Conservation (phyloP, 2,888 invertebrate genomes). For the Unio pictorum region DNA sequence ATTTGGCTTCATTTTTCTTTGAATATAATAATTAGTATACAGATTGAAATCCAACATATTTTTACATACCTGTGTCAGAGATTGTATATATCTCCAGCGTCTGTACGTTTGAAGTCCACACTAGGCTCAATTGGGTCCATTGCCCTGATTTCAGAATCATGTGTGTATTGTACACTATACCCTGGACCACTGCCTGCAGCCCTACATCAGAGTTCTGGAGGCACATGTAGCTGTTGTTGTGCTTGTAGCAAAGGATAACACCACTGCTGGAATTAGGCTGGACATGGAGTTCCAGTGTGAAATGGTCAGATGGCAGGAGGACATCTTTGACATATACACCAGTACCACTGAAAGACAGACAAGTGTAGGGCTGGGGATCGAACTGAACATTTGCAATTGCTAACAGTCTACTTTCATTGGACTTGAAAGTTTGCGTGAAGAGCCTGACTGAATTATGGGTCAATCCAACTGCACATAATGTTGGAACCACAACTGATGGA, state of each 20-base stretch:
- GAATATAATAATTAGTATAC: too few species aligned
- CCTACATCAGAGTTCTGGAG: slow-evolving; percentile 23
- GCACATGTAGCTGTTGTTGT: slow-evolving; percentile 20
- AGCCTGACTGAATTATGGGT: slow-evolving; percentile 14
- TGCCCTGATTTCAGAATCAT: slow-evolving; percentile 26
- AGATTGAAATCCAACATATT: too few species aligned
- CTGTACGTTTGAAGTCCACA: slow-evolving; percentile 27
- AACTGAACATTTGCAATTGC: slow-evolving; percentile 21
- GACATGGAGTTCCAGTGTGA: slow-evolving; percentile 51
- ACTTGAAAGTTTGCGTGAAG: slow-evolving; percentile 24
- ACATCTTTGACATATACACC: slow-evolving; percentile 32
- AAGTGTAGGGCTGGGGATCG: slow-evolving; percentile 29
- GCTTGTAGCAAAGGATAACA: slow-evolving; percentile 37
- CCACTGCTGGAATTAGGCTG: slow-evolving; percentile 38
- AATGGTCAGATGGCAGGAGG: slow-evolving; percentile 27
- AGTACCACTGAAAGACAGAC: slow-evolving; percentile 30
- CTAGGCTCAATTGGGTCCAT: slow-evolving; percentile 52
- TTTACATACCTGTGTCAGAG: slow-evolving; percentile 18
- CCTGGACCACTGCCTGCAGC: slow-evolving; percentile 25
- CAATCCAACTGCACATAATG: slow-evolving; percentile 29
- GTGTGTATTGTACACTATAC: slow-evolving; percentile 17
- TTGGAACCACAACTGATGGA: slow-evolving; percentile 17
- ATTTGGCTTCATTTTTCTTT: too few species aligned
- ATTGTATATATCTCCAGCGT: slow-evolving; percentile 44
- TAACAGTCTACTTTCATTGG: slow-evolving; percentile 1